These are phyloP conservation scores for Parnassius orleans DNA, from an alignment of 2,888 invertebrate species.

Conservation along the genomic window DNA sequence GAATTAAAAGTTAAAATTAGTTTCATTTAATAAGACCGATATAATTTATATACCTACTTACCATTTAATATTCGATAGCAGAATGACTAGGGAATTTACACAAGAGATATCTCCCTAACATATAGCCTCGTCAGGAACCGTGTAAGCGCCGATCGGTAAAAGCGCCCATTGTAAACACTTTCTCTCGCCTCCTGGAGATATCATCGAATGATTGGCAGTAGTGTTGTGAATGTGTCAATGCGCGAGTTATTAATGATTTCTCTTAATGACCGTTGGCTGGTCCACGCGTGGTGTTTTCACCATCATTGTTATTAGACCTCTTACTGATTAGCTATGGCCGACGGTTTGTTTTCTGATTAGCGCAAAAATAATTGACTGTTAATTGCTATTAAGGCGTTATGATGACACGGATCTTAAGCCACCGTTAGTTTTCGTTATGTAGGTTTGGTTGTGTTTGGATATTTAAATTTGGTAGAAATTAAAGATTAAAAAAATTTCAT, in stretches of 20 bases:
- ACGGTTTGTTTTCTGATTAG: slow-evolving; percentile 15
- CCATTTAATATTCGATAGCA: not conserved
- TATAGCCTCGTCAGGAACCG: slow-evolving; percentile 36
- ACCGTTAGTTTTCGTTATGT: slow-evolving; percentile 1
- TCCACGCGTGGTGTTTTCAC: slow-evolving; percentile 38
- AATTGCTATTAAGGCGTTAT: not conserved
- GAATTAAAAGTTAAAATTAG: too few relatives aligned
- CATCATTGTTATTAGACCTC: slow-evolving; percentile 43
- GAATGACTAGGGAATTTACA: slow-evolving; percentile 4
- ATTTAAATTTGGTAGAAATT: not conserved
- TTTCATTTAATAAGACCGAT: too few relatives aligned
- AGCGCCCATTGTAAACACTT: slow-evolving; percentile 39
- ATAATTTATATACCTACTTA: not conserved
- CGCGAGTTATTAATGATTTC: slow-evolving; percentile 51
- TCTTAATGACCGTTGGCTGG: slow-evolving; percentile 37
- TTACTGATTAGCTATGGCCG: slow-evolving; percentile 25
- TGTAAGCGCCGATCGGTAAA: slow-evolving; percentile 27
- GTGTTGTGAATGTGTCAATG: slow-evolving; percentile 36
- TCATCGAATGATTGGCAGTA: slow-evolving; percentile 45
- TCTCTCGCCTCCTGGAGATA: slow-evolving; percentile 46
- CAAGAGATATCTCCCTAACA: slow-evolving; percentile 18
- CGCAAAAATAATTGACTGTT: slow-evolving; percentile 5
- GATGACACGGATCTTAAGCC: not conserved
- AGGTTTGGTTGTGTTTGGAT: not conserved
- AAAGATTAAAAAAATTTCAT: too few relatives aligned